These are phyloP conservation scores for Chrysolophus pictus DNA, from an alignment of 2,797 vertebrate genomes.

Conservation along the genomic window DNA sequence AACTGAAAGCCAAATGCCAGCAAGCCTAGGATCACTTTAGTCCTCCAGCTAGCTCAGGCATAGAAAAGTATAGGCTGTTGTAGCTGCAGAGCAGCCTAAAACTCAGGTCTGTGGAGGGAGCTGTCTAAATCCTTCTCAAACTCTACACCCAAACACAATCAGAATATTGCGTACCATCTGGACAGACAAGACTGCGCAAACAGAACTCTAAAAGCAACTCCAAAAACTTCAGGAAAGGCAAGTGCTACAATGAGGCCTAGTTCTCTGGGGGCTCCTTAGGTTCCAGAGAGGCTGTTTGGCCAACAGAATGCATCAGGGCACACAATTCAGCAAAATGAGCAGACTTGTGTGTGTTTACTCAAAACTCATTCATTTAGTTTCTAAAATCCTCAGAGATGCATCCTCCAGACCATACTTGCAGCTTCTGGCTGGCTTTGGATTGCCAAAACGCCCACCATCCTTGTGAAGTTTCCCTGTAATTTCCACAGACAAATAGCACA, in stretches of 20 bases:
- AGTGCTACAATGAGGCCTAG: background rate
- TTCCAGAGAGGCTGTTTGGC: background rate
- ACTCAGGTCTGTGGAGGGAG: background rate
- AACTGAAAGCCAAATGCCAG: background rate
- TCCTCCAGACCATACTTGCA: conserved; percentile 1
- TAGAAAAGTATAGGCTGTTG: background rate
- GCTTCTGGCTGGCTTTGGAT: conserved; percentile 30
- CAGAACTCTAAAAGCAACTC: background rate
- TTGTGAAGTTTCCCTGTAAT: conserved; percentile 31
- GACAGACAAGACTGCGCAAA: background rate
- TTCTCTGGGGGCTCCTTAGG: background rate
- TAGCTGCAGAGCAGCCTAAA: background rate
- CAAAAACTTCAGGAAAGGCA: background rate
- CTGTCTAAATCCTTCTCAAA: rapidly evolving
- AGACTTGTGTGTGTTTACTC: background rate
- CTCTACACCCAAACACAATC: background rate
- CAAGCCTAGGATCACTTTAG: background rate
- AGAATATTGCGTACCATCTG: background rate
- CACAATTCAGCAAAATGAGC: conserved; percentile 14
- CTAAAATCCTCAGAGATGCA: conserved; percentile 3
- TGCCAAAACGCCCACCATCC: background rate
- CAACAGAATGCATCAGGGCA: background rate
- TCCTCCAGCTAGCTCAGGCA: background rate
- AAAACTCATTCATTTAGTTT: conserved; percentile 17
- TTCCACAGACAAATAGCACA: conserved; percentile 12